Conservation (phyloP, 1,140 invertebrate species). For the Monomorium pharaonis region DNA sequence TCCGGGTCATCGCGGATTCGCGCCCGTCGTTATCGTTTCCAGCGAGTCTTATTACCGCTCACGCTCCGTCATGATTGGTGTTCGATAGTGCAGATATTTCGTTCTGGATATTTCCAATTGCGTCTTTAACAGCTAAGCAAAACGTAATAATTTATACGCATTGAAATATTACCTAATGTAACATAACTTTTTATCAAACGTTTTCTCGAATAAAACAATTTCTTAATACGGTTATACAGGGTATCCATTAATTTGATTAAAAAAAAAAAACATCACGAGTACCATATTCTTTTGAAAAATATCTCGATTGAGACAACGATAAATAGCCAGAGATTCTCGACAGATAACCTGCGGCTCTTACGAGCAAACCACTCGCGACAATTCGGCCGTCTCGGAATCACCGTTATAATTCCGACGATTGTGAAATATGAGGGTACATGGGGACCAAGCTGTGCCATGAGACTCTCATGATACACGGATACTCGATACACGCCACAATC, state of each 20-base stretch:
- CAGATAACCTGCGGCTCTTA: background rate
- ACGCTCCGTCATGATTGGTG: background rate
- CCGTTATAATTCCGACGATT: slow-evolving; percentile 12
- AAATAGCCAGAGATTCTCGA: background rate
- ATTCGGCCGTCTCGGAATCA: background rate
- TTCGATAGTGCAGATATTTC: background rate
- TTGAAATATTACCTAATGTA: background rate
- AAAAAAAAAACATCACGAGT: background rate
- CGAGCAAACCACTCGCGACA: background rate
- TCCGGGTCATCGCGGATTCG: slow-evolving; percentile 41
- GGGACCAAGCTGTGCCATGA: background rate
- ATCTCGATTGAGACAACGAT: background rate
- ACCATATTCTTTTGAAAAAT: background rate
- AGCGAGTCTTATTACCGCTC: slow-evolving; percentile 37
- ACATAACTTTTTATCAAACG: background rate
- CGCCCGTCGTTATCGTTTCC: slow-evolving; percentile 46
- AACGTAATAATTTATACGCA: background rate
- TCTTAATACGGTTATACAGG: background rate
- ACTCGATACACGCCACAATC: slow-evolving; percentile 53
- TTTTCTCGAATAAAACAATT: background rate
- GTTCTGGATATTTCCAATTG: background rate
- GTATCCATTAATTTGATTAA: background rate
- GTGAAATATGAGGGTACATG: slow-evolving; percentile 32
- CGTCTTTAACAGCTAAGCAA: background rate
- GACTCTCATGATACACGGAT: background rate